Evolutionary conservation across 2,888 invertebrate species (phyloP), one percentile per base, ranked within the genome.

Genomic region (Lasioglossum malachurum): DNA sequence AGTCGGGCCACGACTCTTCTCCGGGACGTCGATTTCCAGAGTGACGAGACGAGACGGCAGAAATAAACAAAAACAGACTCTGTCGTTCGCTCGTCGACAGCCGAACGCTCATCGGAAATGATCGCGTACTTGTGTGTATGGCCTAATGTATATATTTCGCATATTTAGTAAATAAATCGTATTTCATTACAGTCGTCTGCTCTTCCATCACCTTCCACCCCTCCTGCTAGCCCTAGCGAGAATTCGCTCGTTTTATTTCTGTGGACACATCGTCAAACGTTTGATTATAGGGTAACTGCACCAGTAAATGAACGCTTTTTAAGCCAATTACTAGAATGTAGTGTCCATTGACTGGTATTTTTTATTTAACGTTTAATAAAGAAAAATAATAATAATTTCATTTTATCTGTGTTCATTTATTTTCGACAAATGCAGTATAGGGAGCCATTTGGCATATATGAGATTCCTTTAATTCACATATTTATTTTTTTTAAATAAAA

Each of bases 61-160:
- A 10, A 23, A 23, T 0, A 0, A 35, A 35, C 0, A 35, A 31
- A 35, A 35, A 67, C 19, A 35, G 2, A 19, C 8, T 23, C 19
- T 67, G 67, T 19, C 35, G 60, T 72, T 67, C 79, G 69, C 57
- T 71, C 67, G 57, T 64, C 80, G 69, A 71, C 69, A 79, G 76
- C 74, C 76, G 82, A 82, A 82, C n/a, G 75, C 78, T 76, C 49
- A 71, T 83, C 82, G 82, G 78, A 86, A 75, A 80, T 19, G 83
- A 92, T 89, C 82, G 89, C 86, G 91, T 93, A 93, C 89, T 92
- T 91, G 90, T 93, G 91, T 94, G 92, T 93, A 94, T 93, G 94
- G 94, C 94, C 94, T 94, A 94, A 94, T 94, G 92, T 94, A 94
- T 92, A 93, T 94, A 94, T 90, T 92, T 94, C 93, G 94, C 93